These are phyloP conservation scores for Trachymyrmex septentrionalis DNA, from an alignment of 1,140 invertebrate genomes.

Conservation along the genomic window DNA sequence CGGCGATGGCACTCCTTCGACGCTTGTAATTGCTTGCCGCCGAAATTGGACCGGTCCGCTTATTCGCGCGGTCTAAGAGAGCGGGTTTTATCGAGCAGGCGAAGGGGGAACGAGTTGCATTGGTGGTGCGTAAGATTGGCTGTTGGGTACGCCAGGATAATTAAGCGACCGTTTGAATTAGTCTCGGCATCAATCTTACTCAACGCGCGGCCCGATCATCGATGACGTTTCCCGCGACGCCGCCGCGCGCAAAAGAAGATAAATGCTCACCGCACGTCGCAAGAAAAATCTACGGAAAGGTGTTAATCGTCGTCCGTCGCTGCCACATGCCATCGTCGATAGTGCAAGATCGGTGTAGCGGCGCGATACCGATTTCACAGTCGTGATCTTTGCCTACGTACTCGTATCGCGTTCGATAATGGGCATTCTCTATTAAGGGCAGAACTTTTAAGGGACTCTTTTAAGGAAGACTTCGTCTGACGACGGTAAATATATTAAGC, in stretches of 20 bases:
- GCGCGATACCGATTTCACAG: neutral
- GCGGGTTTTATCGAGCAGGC: constrained; percentile 7
- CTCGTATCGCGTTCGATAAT: neutral
- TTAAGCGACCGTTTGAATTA: constrained; percentile 71
- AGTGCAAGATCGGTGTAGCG: neutral
- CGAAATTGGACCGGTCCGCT: constrained; percentile 64
- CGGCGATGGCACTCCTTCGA: constrained; percentile 11
- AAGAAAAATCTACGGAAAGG: constrained; percentile 15
- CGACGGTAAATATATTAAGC: constrained; percentile 67
- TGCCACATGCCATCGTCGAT: neutral
- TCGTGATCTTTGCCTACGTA: neutral
- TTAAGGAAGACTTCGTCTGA: constrained; percentile 15
- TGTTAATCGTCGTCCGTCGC: constrained; percentile 28
- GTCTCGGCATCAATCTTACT: constrained; percentile 57
- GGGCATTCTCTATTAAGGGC: constrained; percentile 18
- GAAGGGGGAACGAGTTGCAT: neutral
- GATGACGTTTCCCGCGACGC: constrained; percentile 40
- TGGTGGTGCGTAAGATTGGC: constrained; percentile 30
- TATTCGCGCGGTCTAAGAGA: constrained; percentile 45
- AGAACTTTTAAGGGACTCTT: no score
- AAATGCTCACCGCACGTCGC: constrained; percentile 36
- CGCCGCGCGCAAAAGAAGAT: constrained; percentile 40
- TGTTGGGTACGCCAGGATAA: constrained; percentile 49
- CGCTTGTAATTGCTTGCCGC: constrained; percentile 66
- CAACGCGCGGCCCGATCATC: constrained; percentile 44